phyloP scores from a whole-genome alignment of 2,797 vertebrate species.

The Microctenopoma lineatum region DNA sequence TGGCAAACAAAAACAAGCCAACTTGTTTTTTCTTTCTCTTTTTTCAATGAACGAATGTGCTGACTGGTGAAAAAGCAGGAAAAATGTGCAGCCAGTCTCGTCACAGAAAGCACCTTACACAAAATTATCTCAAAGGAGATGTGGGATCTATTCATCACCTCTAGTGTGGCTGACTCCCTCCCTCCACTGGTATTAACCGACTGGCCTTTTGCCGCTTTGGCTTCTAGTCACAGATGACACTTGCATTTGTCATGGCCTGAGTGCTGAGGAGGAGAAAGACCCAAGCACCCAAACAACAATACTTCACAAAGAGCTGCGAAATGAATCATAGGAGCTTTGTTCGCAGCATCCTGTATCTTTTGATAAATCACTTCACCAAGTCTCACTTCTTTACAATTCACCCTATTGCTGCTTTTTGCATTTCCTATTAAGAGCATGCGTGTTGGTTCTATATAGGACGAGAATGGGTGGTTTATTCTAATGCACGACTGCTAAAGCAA shows the following conservation, averaged over 20 bases:
- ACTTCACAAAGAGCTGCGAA: conserved; percentile 44
- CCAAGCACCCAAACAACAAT: conserved; percentile 39
- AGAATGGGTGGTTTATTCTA: background rate
- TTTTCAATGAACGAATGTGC: conserved; percentile 22
- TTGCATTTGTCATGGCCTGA: conserved; percentile 69
- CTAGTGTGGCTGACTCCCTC: conserved; percentile 56
- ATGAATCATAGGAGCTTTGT: conserved; percentile 51
- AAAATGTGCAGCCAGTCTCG: conserved; percentile 19
- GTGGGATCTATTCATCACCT: conserved; percentile 68
- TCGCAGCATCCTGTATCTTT: conserved; percentile 26
- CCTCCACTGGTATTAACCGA: conserved; percentile 44
- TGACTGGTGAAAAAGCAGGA: conserved; percentile 27
- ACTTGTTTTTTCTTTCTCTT: conserved; percentile 1
- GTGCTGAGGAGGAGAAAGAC: conserved; percentile 50
- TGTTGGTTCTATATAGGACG: background rate
- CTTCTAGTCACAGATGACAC: conserved; percentile 65
- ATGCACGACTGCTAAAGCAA: background rate
- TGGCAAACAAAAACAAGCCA: background rate
- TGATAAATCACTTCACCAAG: conserved; percentile 56
- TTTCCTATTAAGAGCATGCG: conserved; percentile 16
- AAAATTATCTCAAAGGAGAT: conserved; percentile 51
- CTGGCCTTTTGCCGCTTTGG: conserved; percentile 51
- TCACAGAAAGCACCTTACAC: conserved; percentile 31
- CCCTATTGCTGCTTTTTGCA: conserved; percentile 27
- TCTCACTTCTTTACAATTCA: conserved; percentile 32